A percentile compares a stretch with the other conserved stretches of the same genome.
Evolutionary conservation across 2,113 vertebrate genomes (phyloP).

Genomic region (Paramormyrops kingsleyae): DNA sequence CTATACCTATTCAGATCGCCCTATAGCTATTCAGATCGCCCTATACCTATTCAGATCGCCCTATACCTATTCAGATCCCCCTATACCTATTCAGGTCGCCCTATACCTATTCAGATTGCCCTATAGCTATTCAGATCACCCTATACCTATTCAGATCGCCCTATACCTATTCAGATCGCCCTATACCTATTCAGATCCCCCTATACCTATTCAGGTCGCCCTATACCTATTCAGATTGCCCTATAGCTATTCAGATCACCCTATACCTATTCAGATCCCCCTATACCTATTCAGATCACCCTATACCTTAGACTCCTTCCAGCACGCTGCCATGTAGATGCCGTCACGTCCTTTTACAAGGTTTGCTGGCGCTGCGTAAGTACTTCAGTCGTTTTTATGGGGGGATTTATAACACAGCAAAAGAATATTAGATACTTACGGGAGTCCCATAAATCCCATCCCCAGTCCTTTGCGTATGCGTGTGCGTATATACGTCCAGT

Average conservation of each 20-base stretch:
- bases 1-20: not conserved
- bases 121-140: not conserved
- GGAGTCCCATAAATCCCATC: not conserved
- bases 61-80: not conserved
- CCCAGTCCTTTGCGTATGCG: not conserved
- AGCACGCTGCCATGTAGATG: not conserved
- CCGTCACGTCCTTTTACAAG: not conserved
- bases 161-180: not conserved
- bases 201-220: not conserved
- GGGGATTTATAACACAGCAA: conserved; percentile 2
- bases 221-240: not conserved
- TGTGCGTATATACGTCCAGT: not conserved
- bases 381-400: conserved; percentile 5
- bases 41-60: not conserved
- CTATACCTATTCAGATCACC: not conserved
- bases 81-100: no score
- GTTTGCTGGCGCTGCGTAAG: not conserved
- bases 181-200: not conserved
- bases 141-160: not conserved
- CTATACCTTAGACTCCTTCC: not conserved
- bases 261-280: not conserved
- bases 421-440: not conserved
- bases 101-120: not conserved
- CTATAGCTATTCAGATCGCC: not conserved
- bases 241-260: not conserved